Conservation (phyloP, 2,888 invertebrate genomes). For the Drosophila vallismaia region DNA sequence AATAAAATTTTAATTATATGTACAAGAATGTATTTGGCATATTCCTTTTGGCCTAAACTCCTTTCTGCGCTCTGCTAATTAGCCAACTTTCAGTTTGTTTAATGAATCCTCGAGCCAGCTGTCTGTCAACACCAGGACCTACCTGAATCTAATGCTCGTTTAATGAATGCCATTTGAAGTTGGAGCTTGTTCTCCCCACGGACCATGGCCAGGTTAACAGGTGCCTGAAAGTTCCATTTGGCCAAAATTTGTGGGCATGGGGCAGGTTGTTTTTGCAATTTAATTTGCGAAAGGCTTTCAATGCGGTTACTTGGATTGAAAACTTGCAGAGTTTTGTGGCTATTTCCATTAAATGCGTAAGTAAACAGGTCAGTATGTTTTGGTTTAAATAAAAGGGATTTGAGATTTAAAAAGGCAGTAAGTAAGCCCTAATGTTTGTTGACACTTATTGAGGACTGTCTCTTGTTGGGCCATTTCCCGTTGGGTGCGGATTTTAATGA, state of each 20-base stretch:
- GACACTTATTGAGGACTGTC: conserved; percentile 67
- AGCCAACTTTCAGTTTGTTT: conserved; percentile 55
- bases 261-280: conserved; percentile 17
- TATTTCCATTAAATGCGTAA: not conserved
- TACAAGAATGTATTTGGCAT: conserved; percentile 14
- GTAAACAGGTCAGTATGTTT: not conserved
- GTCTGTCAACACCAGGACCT: conserved; percentile 26
- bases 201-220: conserved; percentile 29
- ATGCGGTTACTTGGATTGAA: not conserved
- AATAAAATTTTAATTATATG: conserved; percentile 42
- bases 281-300: not conserved
- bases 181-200: conserved; percentile 20
- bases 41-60: conserved; percentile 3
- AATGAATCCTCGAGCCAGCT: conserved; percentile 12
- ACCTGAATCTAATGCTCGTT: conserved; percentile 27
- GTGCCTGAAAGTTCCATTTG: conserved; percentile 31
- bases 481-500: conserved; percentile 13
- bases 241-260: conserved; percentile 6
- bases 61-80: conserved; percentile 51
- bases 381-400: not conserved
- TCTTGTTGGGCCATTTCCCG: conserved; percentile 41
- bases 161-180: conserved; percentile 55
- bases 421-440: conserved; percentile 53
- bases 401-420: no score
- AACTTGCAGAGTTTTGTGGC: not conserved